Percentiles rank a stretch among this genome's conserved stretches.
phyloP scores from a whole-genome alignment of 2,888 invertebrate species.

The Strigamia crassipes region DNA sequence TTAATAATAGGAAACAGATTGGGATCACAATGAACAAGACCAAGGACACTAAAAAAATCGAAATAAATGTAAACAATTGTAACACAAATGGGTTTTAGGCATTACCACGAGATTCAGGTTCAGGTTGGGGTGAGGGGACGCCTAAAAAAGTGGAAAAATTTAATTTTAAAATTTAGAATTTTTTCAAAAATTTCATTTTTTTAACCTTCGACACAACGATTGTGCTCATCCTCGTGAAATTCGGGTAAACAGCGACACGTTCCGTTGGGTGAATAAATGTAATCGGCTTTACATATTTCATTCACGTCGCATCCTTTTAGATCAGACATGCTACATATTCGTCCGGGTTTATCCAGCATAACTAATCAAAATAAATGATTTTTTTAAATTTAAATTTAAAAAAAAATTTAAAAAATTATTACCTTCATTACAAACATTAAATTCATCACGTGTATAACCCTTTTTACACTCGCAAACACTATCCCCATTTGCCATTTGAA shows the following conservation, averaged over 20 bases:
- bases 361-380: neutral
- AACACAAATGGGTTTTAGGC: neutral
- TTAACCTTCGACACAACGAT: neutral
- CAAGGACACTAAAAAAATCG: neutral
- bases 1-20: neutral
- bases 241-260: neutral
- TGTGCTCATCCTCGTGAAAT: neutral
- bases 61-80: neutral
- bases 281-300: neutral
- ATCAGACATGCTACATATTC: neutral
- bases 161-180: too few species aligned
- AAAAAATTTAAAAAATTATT: neutral
- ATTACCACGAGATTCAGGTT: neutral
- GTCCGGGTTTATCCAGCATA: neutral
- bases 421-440: neutral
- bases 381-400: neutral
- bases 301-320: neutral
- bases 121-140: neutral
- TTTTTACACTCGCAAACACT: neutral
- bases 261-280: neutral
- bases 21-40: slow-evolving; percentile 15
- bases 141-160: neutral
- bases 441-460: neutral
- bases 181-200: too few species aligned
- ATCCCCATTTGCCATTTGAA: too few species aligned